phyloP scores from a whole-genome alignment of 2,797 vertebrate species.

The Pterois miles region DNA sequence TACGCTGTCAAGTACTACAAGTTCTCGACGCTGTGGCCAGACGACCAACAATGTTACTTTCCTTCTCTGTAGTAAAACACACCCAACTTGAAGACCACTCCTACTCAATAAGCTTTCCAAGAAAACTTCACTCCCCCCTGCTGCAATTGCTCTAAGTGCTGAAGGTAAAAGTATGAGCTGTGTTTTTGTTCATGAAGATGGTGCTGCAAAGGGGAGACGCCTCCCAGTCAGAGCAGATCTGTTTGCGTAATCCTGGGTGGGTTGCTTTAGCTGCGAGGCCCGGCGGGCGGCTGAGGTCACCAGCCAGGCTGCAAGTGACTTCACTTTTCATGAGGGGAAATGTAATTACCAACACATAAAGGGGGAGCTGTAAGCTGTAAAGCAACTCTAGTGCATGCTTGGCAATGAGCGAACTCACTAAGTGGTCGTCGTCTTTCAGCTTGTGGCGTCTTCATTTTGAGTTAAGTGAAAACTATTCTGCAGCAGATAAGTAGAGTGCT shows the following conservation, averaged over 20 bases:
- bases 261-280: constrained; percentile 56
- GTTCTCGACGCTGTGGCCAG: neutral
- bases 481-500: constrained; percentile 31
- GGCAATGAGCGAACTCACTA: constrained; percentile 25
- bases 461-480: constrained; percentile 53
- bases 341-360: constrained; percentile 64
- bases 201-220: constrained; percentile 42
- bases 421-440: constrained; percentile 52
- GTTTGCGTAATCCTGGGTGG: constrained; percentile 80
- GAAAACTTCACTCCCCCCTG: constrained; percentile 25
- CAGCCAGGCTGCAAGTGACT: constrained; percentile 61
- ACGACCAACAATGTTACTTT: constrained; percentile 4
- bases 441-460: constrained; percentile 55
- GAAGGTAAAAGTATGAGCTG: constrained; percentile 43
- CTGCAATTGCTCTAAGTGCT: constrained; percentile 24
- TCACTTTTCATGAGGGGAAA: constrained; percentile 67
- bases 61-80: constrained; percentile 3
- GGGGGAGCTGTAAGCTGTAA: constrained; percentile 38
- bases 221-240: constrained; percentile 56
- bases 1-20: constrained; percentile 1
- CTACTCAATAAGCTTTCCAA: constrained; percentile 17
- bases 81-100: constrained; percentile 13
- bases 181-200: constrained; percentile 36
- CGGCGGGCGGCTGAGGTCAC: constrained; percentile 64
- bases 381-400: constrained; percentile 30